These are phyloP conservation scores for Diorhabda sublineata DNA, from an alignment of 1,140 invertebrate genomes.

Conservation along the genomic window DNA sequence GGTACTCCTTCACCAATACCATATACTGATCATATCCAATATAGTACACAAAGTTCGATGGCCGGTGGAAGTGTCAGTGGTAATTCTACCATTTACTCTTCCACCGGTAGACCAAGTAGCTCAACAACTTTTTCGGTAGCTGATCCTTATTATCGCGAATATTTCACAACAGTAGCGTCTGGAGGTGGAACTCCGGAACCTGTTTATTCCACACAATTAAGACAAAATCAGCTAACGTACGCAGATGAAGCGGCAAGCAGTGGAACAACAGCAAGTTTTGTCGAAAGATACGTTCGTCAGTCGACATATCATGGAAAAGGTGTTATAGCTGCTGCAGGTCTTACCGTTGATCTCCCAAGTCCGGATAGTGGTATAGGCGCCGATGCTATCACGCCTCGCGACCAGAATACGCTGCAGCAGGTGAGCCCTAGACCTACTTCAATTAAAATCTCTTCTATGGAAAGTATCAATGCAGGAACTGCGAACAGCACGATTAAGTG, in stretches of 20 bases:
- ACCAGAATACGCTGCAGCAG: constrained; percentile 84
- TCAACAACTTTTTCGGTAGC: constrained; percentile 45
- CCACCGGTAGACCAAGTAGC: constrained; percentile 36
- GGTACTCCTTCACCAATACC: constrained; percentile 55
- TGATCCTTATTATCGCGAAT: constrained; percentile 53
- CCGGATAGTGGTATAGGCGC: constrained; percentile 89
- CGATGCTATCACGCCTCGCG: constrained; percentile 83
- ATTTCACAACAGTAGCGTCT: constrained; percentile 49
- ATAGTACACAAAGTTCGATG: constrained; percentile 54
- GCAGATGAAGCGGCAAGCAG: constrained; percentile 45
- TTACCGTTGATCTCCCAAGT: constrained; percentile 86
- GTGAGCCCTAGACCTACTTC: constrained; percentile 53
- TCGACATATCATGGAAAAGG: constrained; percentile 52
- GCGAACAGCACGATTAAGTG: constrained; percentile 8
- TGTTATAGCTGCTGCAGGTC: constrained; percentile 59
- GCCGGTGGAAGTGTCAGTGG: constrained; percentile 27
- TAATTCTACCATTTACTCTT: constrained; percentile 33
- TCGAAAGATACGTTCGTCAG: constrained; percentile 55
- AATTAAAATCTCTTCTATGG: neutral
- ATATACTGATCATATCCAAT: constrained; percentile 50
- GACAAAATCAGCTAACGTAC: constrained; percentile 52
- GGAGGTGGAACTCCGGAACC: constrained; percentile 47
- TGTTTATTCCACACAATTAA: constrained; percentile 51
- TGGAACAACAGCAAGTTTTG: constrained; percentile 48
- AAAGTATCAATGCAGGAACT: constrained; percentile 17